Base-by-base conservation (phyloP, 2,888 invertebrate species). In the Gandaritis pyraliata region DNA sequence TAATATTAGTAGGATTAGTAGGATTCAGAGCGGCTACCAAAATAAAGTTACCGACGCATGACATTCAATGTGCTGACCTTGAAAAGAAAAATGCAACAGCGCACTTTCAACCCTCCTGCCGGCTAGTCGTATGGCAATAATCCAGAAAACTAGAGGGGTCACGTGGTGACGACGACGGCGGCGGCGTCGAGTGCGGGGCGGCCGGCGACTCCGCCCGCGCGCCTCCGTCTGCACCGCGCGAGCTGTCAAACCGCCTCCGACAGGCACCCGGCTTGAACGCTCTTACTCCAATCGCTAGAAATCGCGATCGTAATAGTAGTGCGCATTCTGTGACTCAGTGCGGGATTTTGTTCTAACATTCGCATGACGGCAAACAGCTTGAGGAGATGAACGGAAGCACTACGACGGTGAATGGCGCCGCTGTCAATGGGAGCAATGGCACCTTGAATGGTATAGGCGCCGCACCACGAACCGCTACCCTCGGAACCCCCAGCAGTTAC, bases 401-500 rank as follows among this genome's bases (percentile, higher is more conserved):
- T 81, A 88, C 92, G 85, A 93, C 92, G 84, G 88, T 90, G 83
- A 90, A 88, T 80, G 89, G 89, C 77, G 85, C 82, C 73, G 86
- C 90, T 83, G 87, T 92, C 82, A 92, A 90, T 76, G 91, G 91
- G 76, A 82, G 88, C 80, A 87, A 85, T 78, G 87, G 90, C 71
- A 76, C 83, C 75, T 75, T 92, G 65, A 90, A 87, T 75, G 90
- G 91, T 65, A 88, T 92, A 65, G 90, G 88, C 69, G 81, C 88
- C 57, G 88, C 91, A 65, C 92, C 90, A 66, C 87, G 92, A 66
- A 92, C 92, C 59, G 92, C 92, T 41, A 90, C 92, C 60, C 87
- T 92, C 49, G 92, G 92, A 65, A 86, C 92, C 71, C 94, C 94
- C 50, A 94, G 94, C 82, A 94, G 94, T 83, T 94, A 94, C 82